A percentile compares a stretch with the other conserved stretches of the same genome.
These are phyloP conservation scores for Sycophila texana DNA, from an alignment of 2,888 invertebrate genomes.

Conservation along the genomic window DNA sequence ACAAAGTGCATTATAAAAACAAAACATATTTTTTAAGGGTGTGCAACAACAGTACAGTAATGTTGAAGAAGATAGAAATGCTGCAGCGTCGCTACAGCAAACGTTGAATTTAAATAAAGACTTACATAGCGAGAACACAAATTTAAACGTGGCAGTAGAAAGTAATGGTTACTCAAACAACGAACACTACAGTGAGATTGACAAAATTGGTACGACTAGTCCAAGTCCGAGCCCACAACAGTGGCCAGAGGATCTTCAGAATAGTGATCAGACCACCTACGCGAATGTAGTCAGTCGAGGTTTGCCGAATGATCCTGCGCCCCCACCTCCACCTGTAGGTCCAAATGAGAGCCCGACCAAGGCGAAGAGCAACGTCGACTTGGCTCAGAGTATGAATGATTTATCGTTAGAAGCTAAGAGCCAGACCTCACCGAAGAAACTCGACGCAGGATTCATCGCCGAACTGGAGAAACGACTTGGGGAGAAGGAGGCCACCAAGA, in stretches of 20 bases:
- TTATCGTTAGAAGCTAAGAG: slow-evolving; percentile 62
- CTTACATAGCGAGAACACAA: slow-evolving; percentile 65
- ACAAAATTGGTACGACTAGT: slow-evolving; percentile 62
- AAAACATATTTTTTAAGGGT: slow-evolving; percentile 22
- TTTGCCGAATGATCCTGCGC: slow-evolving; percentile 50
- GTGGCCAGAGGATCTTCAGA: slow-evolving; percentile 71
- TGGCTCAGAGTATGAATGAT: slow-evolving; percentile 67
- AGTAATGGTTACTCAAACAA: slow-evolving; percentile 59
- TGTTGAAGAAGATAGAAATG: slow-evolving; percentile 60
- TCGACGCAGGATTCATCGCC: slow-evolving; percentile 80
- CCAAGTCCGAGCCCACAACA: slow-evolving; percentile 58
- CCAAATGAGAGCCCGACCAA: slow-evolving; percentile 69
- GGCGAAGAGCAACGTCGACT: slow-evolving; percentile 64
- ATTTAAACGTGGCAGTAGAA: slow-evolving; percentile 59
- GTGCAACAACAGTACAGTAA: slow-evolving; percentile 67
- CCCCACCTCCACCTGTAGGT: slow-evolving; percentile 66
- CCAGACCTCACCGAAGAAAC: slow-evolving; percentile 72
- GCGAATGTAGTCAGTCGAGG: slow-evolving; percentile 64
- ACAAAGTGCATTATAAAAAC: background rate
- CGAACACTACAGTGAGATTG: slow-evolving; percentile 71
- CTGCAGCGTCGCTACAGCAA: slow-evolving; percentile 60
- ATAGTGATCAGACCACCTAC: slow-evolving; percentile 61
- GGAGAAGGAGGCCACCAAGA: slow-evolving; percentile 75
- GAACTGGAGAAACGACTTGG: slow-evolving; percentile 82
- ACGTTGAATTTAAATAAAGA: slow-evolving; percentile 67